Conservation (phyloP, 1,140 invertebrate species). For the Megathymus violae region DNA sequence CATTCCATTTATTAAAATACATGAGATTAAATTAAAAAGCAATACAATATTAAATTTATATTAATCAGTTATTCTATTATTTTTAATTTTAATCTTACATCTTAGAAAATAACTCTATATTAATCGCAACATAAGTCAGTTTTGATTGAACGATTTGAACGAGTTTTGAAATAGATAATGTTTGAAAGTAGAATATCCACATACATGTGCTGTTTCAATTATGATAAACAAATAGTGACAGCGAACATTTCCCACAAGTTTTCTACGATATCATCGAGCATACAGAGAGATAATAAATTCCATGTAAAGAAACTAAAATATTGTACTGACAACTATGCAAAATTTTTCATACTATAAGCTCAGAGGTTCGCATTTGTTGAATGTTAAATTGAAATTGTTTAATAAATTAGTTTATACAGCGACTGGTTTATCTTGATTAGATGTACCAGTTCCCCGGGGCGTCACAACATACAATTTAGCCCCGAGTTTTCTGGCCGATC, state of each 20-base stretch:
- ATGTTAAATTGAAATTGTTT: conserved; percentile 16
- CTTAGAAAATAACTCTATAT: background rate
- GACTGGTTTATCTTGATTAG: conserved; percentile 21
- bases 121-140: background rate
- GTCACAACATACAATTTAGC: conserved; percentile 25
- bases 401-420: conserved; percentile 28
- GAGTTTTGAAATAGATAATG: conserved; percentile 17
- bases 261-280: conserved; percentile 23
- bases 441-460: conserved; percentile 12
- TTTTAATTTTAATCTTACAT: no score
- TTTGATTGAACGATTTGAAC: conserved; percentile 20
- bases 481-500: conserved; percentile 44
- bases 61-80: no score
- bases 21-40: no score
- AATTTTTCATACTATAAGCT: background rate
- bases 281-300: conserved; percentile 23
- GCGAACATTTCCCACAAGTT: conserved; percentile 31
- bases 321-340: background rate
- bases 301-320: conserved; percentile 10
- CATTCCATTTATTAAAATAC: no score
- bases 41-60: no score
- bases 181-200: conserved; percentile 33
- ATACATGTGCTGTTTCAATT: conserved; percentile 29
- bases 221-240: conserved; percentile 32
- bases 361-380: background rate